Percentiles rank a stretch among this genome's conserved stretches.
These are phyloP conservation scores for Rhagium mordax DNA, from an alignment of 2,888 invertebrate species.

Conservation along the genomic window DNA sequence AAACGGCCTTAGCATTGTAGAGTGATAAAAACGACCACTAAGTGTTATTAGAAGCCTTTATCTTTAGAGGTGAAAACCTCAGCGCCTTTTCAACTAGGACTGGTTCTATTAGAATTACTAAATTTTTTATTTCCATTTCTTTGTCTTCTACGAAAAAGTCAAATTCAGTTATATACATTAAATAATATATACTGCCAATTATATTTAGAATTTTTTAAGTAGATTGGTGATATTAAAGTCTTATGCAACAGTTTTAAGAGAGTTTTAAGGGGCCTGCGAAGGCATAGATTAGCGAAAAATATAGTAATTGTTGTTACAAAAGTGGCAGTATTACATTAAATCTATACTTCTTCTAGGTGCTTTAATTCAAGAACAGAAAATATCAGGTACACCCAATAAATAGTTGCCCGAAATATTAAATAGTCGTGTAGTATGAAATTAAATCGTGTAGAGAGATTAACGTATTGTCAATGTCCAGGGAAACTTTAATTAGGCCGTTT, in stretches of 20 bases:
- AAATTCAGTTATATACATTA: conserved; percentile 49
- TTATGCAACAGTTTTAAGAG: conserved; percentile 67
- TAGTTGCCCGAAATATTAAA: too few species aligned
- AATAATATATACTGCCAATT: conserved; percentile 69
- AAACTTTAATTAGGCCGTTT: too few species aligned
- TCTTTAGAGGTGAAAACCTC: conserved; percentile 61
- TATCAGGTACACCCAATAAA: not conserved
- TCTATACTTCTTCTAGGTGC: conserved; percentile 15
- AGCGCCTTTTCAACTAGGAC: conserved; percentile 62
- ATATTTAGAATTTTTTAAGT: conserved; percentile 64
- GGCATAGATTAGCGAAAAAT: conserved; percentile 53
- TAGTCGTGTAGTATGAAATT: too few species aligned
- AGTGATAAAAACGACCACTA: conserved; percentile 69
- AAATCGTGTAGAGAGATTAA: too few species aligned
- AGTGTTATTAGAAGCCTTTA: conserved; percentile 68
- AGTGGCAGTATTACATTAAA: conserved; percentile 53
- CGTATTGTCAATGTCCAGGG: too few species aligned
- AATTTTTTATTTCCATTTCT: conserved; percentile 18
- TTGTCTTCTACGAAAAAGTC: conserved; percentile 33
- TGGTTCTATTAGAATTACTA: conserved; percentile 51
- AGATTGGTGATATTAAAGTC: conserved; percentile 71
- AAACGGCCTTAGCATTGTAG: conserved; percentile 68
- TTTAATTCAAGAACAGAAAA: conserved; percentile 10
- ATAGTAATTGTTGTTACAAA: conserved; percentile 52
- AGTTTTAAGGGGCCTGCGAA: conserved; percentile 51